These are phyloP conservation scores for Gavia stellata DNA, from an alignment of 2,113 vertebrate species.

Conservation along the genomic window DNA sequence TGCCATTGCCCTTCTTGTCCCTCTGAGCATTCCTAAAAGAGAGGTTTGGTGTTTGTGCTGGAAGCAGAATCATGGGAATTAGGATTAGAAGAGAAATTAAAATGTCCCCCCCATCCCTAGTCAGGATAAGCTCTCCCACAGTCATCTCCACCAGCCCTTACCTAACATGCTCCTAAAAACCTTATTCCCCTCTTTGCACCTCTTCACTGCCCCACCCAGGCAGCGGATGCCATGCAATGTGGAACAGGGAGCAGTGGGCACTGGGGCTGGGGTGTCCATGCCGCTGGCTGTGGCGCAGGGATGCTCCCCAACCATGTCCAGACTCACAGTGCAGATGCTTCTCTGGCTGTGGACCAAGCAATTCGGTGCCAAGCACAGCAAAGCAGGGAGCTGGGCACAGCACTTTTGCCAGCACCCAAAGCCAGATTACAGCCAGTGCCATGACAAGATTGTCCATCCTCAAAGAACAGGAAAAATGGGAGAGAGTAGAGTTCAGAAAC, in stretches of 20 bases:
- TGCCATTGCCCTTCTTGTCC: not conserved
- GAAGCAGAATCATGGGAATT: not conserved
- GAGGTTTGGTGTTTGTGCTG: not conserved
- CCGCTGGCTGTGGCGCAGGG: fast-evolving
- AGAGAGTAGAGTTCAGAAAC: not conserved
- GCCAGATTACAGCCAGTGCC: not conserved
- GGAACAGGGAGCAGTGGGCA: not conserved
- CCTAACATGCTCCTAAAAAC: not conserved
- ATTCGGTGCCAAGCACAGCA: not conserved
- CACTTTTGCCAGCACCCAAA: not conserved
- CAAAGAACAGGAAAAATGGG: not conserved
- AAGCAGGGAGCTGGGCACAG: not conserved
- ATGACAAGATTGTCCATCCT: not conserved
- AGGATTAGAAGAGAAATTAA: not conserved
- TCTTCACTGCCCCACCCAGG: not conserved
- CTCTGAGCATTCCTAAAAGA: not conserved
- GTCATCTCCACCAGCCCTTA: not conserved
- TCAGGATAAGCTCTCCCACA: not conserved
- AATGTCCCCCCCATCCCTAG: not conserved
- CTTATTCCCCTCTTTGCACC: fast-evolving
- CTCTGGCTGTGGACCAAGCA: not conserved
- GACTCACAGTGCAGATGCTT: fast-evolving
- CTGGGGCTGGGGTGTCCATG: fast-evolving
- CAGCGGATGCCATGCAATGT: not conserved
- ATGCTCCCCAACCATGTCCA: not conserved